Base-by-base conservation (phyloP, 2,888 invertebrate genomes). In the Orthosia cruda region DNA sequence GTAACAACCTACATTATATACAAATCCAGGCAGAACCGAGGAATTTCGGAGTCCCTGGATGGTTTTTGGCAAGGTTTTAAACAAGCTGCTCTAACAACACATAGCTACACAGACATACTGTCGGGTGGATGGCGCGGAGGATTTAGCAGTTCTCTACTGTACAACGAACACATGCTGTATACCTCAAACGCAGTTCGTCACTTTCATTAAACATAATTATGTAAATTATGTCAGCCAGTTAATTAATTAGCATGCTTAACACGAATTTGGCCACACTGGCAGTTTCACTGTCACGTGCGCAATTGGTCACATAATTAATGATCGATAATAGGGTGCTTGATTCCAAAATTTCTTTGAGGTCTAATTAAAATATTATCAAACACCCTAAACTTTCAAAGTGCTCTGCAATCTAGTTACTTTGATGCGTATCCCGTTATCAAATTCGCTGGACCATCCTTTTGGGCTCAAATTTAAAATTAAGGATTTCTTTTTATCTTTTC, bases 231-330 rank as follows among this genome's bases (percentile, higher is more conserved):
- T 15, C 32, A 49, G 55, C 23, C 61, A 62, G 62, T 62, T 52
- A 26, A 62, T 50, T 58, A 52, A 68, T 20, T 50, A 71, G 71
- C 76, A 77, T 79, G 76, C 62, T 63, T 52, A 40, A 58, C 47
- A 79, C 79, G 23, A 47, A 71, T 47, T 71, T 50, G 71, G 79
- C 79, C 79, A 58, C 79, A 76, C 69, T 68, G 71, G 47, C 79
- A 63, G 57, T 74, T 50, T 50, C 16, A 45, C 52, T 65, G 64
- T 47, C 64, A 55, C 49, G n/a, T 78, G 70, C 62, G 57, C 76
- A 80, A 80, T 79, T 77, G 76, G 76, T 78, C 72, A 79, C 79
- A 77, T 71, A 32, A 9, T 45, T 52, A 50, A 52, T 59, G n/a
- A 40, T 40, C 40, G n/a, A 16, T 16, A 23, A 57, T 57, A 20